phyloP scores from a whole-genome alignment of 1,140 invertebrate species.

The Drosophila kepulauana region DNA sequence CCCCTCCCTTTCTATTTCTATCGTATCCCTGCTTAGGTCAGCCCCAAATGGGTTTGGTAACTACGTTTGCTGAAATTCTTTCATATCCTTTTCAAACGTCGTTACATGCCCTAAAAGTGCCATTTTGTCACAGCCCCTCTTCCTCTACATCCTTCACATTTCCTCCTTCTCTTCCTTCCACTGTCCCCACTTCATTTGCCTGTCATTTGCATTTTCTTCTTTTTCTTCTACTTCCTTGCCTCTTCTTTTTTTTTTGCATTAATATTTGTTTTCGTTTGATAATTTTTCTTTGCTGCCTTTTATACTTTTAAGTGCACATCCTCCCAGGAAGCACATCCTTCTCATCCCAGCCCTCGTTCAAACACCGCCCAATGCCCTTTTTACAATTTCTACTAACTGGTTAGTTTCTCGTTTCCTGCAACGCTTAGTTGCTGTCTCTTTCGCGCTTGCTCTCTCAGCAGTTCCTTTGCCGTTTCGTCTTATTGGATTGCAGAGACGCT shows the following conservation, averaged over 20 bases:
- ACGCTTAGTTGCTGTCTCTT: slow-evolving; percentile 35
- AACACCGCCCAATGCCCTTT: neutral
- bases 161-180: neutral
- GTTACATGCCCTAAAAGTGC: slow-evolving; percentile 82
- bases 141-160: neutral
- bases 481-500: slow-evolving; percentile 70
- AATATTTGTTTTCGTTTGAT: slow-evolving; percentile 84
- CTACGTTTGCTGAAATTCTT: slow-evolving; percentile 80
- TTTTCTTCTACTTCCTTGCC: slow-evolving; percentile 17
- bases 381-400: slow-evolving; percentile 1
- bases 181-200: slow-evolving; percentile 36
- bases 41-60: slow-evolving; percentile 51
- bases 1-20: no score
- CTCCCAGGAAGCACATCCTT: slow-evolving; percentile 28
- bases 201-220: slow-evolving; percentile 72
- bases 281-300: slow-evolving; percentile 82
- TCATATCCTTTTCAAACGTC: slow-evolving; percentile 77
- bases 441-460: slow-evolving; percentile 33
- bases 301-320: slow-evolving; percentile 80
- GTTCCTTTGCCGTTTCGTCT: slow-evolving; percentile 63
- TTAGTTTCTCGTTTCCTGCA: slow-evolving; percentile 46
- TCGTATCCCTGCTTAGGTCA: neutral
- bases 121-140: slow-evolving; percentile 69
- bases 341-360: neutral
- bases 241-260: slow-evolving; percentile 52